phyloP scores from a whole-genome alignment of 1,140 invertebrate species.

The Drosophila santomea region DNA sequence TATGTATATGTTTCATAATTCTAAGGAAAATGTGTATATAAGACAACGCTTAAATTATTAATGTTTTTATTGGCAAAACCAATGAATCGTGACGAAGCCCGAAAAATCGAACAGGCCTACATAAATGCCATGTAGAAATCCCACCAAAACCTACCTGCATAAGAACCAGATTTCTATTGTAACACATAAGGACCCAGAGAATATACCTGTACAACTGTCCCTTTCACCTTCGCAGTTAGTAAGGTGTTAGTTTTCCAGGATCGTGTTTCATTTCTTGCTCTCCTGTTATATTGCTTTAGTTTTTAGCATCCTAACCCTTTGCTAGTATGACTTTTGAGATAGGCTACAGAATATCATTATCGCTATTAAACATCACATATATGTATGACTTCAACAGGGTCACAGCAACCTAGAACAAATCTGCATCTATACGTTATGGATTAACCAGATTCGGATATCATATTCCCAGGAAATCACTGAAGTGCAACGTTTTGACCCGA shows the following conservation, averaged over 20 bases:
- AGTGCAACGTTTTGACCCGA: slow-evolving; percentile 7
- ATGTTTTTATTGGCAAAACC: no score
- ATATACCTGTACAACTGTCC: not conserved
- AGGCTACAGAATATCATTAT: no score
- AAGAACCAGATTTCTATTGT: not conserved
- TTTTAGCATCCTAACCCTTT: slow-evolving; percentile 12
- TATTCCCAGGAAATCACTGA: slow-evolving; percentile 2
- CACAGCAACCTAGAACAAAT: not conserved
- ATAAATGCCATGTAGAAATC: not conserved
- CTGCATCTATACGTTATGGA: not conserved
- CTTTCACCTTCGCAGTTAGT: no score
- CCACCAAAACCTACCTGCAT: not conserved
- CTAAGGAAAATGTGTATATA: no score
- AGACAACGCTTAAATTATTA: no score
- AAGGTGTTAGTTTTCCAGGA: no score
- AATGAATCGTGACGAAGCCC: slow-evolving; percentile 7
- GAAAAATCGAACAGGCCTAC: slow-evolving; percentile 8
- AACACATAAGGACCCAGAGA: not conserved
- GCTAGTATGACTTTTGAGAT: not conserved
- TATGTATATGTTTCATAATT: no score
- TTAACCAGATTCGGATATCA: not conserved
- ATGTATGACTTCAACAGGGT: slow-evolving; percentile 4
- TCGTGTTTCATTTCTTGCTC: not conserved
- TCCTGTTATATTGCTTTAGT: slow-evolving; percentile 7
- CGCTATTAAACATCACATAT: no score